Conservation (phyloP, 2,113 vertebrate species). For the Tringa solitaria region DNA sequence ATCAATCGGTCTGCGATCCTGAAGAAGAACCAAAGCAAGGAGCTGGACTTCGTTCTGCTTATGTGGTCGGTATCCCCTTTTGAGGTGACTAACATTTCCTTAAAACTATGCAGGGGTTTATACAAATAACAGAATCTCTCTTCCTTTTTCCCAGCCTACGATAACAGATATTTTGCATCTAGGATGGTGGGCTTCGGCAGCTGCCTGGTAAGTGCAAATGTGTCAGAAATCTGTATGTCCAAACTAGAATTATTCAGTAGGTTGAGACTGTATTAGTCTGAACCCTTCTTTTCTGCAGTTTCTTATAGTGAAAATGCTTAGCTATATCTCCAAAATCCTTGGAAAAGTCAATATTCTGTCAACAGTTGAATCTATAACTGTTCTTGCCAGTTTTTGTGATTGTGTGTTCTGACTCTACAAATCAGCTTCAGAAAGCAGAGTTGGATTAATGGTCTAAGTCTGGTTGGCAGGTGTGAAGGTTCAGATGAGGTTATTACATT, state of each 20-base stretch:
- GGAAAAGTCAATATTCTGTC: not conserved
- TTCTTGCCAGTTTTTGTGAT: not conserved
- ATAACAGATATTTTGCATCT: constrained; percentile 91
- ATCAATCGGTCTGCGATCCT: constrained; percentile 94
- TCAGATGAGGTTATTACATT: not conserved
- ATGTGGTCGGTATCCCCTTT: constrained; percentile 82
- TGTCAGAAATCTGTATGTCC: not conserved
- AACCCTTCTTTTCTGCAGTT: not conserved
- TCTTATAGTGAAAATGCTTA: not conserved
- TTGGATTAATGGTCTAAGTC: not conserved
- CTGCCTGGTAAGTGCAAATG: constrained; percentile 87
- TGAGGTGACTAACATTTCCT: not conserved
- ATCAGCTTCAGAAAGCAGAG: not conserved
- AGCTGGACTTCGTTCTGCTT: constrained; percentile 86
- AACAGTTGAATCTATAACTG: not conserved
- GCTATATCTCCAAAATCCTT: not conserved
- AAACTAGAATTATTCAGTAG: not conserved
- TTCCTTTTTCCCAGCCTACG: constrained; percentile 80
- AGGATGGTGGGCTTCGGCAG: constrained; percentile 96
- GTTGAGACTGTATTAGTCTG: not conserved
- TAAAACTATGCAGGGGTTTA: not conserved
- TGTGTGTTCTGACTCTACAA: not conserved
- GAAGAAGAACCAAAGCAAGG: constrained; percentile 90
- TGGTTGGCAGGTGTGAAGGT: not conserved
- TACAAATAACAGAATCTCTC: not conserved